Percentiles rank a stretch among this genome's conserved stretches.
Conservation (phyloP, 1,140 invertebrate species). For the Drosophila mayri region DNA sequence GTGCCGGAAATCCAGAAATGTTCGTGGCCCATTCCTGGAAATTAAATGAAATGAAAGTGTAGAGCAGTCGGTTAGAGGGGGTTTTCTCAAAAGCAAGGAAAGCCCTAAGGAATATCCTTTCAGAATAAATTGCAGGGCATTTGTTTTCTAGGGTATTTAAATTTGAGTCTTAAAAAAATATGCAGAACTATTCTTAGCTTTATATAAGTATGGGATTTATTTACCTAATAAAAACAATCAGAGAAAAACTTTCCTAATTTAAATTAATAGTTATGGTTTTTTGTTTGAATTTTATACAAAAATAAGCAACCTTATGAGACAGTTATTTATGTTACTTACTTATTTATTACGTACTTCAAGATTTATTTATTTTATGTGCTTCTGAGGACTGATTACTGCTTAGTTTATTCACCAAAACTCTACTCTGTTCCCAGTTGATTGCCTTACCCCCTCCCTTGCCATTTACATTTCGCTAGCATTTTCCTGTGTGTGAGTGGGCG, state of each 20-base stretch:
- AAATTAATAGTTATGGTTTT: too few relatives aligned
- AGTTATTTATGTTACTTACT: too few relatives aligned
- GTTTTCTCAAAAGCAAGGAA: background rate
- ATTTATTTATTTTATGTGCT: background rate
- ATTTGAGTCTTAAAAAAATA: too few relatives aligned
- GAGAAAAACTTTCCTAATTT: too few relatives aligned
- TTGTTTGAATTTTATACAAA: too few relatives aligned
- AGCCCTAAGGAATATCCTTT: background rate
- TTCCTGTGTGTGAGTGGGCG: slow-evolving; percentile 32
- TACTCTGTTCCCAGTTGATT: background rate
- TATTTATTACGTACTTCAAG: too few relatives aligned
- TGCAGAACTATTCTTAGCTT: too few relatives aligned
- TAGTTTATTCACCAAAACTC: background rate
- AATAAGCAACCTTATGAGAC: too few relatives aligned
- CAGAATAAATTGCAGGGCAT: background rate
- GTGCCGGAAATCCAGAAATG: slow-evolving; percentile 97
- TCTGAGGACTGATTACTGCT: background rate
- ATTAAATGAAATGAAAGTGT: slow-evolving; percentile 7
- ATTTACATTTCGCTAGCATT: slow-evolving; percentile 5
- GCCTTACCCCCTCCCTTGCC: background rate
- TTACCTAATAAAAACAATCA: too few relatives aligned
- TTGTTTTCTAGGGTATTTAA: too few relatives aligned
- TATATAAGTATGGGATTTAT: too few relatives aligned
- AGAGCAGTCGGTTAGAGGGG: background rate
- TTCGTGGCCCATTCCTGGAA: slow-evolving; percentile 92